Conservation (phyloP, 30 jellyfish, hydroid and myxozoan species). For the Aurelia coerulea region DNA sequence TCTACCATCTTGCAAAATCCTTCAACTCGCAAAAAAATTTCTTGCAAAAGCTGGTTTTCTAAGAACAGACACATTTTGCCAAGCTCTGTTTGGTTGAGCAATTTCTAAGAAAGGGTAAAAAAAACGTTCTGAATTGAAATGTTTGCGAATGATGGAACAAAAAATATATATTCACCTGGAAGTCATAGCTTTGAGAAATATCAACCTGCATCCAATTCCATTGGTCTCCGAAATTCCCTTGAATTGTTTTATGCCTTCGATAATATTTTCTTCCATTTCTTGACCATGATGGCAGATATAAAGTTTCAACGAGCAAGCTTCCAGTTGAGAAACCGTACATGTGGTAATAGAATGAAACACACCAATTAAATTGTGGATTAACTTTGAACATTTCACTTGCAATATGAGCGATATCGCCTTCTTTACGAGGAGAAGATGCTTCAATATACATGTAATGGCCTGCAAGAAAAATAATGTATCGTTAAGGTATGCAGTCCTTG, state of each 20-base stretch:
- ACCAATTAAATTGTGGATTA: constrained; percentile 94
- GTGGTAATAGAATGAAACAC: constrained; percentile 93
- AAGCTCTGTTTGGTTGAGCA: too few relatives aligned
- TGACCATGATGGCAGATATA: constrained; percentile 80
- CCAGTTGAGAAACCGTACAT: constrained; percentile 89
- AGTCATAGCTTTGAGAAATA: constrained; percentile 80
- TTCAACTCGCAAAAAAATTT: too few relatives aligned
- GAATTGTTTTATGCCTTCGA: constrained; percentile 49
- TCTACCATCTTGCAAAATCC: too few relatives aligned
- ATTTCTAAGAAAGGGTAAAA: too few relatives aligned
- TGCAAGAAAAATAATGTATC: constrained; percentile 18
- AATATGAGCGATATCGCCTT: constrained; percentile 79
- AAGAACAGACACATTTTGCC: too few relatives aligned
- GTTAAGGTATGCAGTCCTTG: too few relatives aligned
- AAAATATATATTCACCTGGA: constrained; percentile 62
- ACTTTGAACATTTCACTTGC: constrained; percentile 92
- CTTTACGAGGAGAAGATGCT: constrained; percentile 89
- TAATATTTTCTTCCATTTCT: constrained; percentile 60
- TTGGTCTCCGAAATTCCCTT: constrained; percentile 79
- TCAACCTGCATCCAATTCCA: constrained; percentile 90
- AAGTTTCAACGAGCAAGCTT: constrained; percentile 68
- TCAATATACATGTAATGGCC: constrained; percentile 95
- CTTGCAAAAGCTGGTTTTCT: too few relatives aligned
- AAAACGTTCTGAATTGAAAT: too few relatives aligned
- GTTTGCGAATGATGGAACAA: too few relatives aligned